Percentiles rank a stretch among this genome's conserved stretches.
These are phyloP conservation scores for Drosophila formosana DNA, from an alignment of 2,888 invertebrate genomes.

Conservation along the genomic window DNA sequence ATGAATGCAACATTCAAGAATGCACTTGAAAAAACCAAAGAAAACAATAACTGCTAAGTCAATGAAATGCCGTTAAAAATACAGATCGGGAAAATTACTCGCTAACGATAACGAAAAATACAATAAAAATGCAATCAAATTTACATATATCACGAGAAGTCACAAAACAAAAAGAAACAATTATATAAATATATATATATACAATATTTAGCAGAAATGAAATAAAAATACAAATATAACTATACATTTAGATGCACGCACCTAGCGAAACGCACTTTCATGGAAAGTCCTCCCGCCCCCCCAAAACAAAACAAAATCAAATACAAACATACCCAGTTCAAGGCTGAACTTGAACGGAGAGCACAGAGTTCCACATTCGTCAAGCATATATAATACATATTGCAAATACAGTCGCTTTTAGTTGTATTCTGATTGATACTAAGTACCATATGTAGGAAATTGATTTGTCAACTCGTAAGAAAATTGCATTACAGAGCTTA, in stretches of 20 bases:
- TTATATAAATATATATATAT: conserved; percentile 35
- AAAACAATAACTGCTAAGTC: conserved; percentile 27
- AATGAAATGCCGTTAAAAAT: conserved; percentile 27
- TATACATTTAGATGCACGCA: conserved; percentile 64
- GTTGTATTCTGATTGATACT: conserved; percentile 34
- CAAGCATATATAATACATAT: conserved; percentile 24
- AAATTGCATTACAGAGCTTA: conserved; percentile 34
- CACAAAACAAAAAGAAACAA: conserved; percentile 6
- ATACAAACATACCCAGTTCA: conserved; percentile 30
- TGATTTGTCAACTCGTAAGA: conserved; percentile 28
- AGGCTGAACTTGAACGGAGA: conserved; percentile 34
- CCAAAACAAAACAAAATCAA: background rate
- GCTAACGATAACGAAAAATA: conserved; percentile 47
- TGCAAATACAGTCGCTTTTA: conserved; percentile 35
- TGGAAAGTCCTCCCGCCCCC: conserved; percentile 29
- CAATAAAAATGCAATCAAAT: conserved; percentile 75
- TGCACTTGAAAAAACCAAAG: conserved; percentile 12
- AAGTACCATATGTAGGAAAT: conserved; percentile 24
- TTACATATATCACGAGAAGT: conserved; percentile 54
- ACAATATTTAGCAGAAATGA: conserved; percentile 35
- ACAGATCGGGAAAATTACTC: conserved; percentile 22
- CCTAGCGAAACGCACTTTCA: conserved; percentile 63
- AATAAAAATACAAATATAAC: conserved; percentile 21
- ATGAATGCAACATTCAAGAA: conserved; percentile 14
- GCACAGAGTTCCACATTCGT: conserved; percentile 55